Percentiles rank a stretch among this genome's conserved stretches.
phyloP scores from a whole-genome alignment of 2,888 invertebrate genomes.

The Aleiodes alternator region DNA sequence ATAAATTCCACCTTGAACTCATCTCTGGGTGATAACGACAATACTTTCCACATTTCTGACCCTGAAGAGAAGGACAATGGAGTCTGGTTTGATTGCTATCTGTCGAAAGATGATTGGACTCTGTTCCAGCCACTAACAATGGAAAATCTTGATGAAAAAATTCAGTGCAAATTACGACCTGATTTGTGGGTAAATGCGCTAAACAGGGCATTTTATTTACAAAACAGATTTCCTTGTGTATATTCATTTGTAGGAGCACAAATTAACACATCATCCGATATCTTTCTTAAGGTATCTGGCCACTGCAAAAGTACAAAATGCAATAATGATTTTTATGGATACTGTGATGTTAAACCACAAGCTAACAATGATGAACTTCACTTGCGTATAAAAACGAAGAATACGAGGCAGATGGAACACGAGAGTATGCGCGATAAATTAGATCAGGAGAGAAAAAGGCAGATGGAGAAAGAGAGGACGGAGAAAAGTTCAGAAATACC shows the following conservation, averaged over 20 bases:
- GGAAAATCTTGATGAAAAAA: background rate
- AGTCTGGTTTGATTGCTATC: slow-evolving; percentile 18
- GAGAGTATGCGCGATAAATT: too few relatives aligned
- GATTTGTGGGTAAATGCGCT: background rate
- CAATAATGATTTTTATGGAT: background rate
- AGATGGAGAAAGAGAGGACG: too few relatives aligned
- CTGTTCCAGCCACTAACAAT: background rate
- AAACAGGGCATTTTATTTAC: background rate
- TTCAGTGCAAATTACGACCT: background rate
- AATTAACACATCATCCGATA: too few relatives aligned
- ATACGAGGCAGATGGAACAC: too few relatives aligned
- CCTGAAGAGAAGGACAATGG: background rate
- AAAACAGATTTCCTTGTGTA: background rate
- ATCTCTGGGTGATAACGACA: too few relatives aligned
- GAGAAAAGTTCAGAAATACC: too few relatives aligned
- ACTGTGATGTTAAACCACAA: background rate
- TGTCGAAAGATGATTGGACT: background rate
- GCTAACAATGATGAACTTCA: background rate
- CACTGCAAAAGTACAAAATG: background rate
- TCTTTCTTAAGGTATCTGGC: background rate
- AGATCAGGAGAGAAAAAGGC: too few relatives aligned
- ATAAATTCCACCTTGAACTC: background rate
- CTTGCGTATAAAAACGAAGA: too few relatives aligned
- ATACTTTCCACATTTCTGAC: background rate
- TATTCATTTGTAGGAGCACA: background rate